These are phyloP conservation scores for Boulengeromyrus knoepffleri DNA, from an alignment of 2,113 vertebrate genomes.

Conservation along the genomic window DNA sequence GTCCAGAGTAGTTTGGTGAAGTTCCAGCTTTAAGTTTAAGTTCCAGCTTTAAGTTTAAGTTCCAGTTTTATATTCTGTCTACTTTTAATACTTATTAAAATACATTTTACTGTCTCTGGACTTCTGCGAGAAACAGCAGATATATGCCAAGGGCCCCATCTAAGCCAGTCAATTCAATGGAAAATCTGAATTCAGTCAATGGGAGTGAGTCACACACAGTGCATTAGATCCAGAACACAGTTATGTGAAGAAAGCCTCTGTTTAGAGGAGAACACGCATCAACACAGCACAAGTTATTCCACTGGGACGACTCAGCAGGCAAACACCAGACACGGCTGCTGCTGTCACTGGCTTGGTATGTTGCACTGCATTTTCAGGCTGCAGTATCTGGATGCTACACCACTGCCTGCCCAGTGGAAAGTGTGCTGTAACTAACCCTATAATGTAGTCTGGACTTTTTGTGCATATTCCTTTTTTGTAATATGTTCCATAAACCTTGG, in stretches of 20 bases:
- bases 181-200: not conserved
- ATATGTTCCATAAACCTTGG: not conserved
- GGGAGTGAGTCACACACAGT: not conserved
- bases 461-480: not conserved
- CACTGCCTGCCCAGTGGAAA: not conserved
- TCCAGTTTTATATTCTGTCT: not conserved
- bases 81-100: not conserved
- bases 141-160: not conserved
- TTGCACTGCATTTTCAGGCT: slow-evolving; percentile 5
- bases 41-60: not conserved
- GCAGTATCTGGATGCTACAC: not conserved
- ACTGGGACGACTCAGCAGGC: not conserved
- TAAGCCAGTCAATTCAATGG: not conserved
- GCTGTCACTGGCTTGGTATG: slow-evolving; percentile 37
- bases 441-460: not conserved
- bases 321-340: not conserved
- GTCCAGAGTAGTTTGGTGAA: not conserved
- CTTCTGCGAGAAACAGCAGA: not conserved
- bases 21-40: not conserved
- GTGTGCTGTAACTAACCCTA: not conserved
- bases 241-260: not conserved
- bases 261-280: not conserved
- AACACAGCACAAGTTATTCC: not conserved
- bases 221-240: not conserved
- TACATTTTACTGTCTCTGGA: not conserved